Conservation (phyloP, 2,888 invertebrate species). For the Noctuana brunneofusca region DNA sequence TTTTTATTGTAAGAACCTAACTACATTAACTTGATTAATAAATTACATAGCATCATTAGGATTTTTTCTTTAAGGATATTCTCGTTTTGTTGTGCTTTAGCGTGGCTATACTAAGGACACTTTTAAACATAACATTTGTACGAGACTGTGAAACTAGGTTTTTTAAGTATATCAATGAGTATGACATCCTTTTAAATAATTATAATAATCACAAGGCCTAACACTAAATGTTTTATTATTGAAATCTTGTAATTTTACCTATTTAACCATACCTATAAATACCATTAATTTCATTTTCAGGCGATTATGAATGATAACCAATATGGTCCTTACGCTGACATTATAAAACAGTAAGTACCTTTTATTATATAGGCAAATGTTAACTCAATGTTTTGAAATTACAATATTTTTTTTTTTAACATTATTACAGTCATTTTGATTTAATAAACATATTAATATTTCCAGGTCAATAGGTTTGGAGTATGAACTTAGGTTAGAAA, state of each 20-base stretch:
- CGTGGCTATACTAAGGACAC: no score
- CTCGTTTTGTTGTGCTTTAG: no score
- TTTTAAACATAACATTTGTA: no score
- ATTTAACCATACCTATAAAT: no score
- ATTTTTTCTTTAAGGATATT: conserved; percentile 38
- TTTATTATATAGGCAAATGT: neutral
- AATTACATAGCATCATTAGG: no score
- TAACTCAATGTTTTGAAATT: neutral
- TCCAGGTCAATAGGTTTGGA: conserved; percentile 91
- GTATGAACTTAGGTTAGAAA: conserved; percentile 90
- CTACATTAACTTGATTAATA: no score
- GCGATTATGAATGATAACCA: conserved; percentile 91
- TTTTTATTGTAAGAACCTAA: conserved; percentile 84
- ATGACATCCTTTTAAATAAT: no score
- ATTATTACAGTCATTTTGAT: conserved; percentile 11
- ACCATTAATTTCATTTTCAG: no score
- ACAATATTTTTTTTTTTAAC: neutral
- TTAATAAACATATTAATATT: conserved; percentile 35
- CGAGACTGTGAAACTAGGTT: no score
- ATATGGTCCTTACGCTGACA: conserved; percentile 91
- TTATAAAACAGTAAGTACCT: conserved; percentile 87
- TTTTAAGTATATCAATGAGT: no score
- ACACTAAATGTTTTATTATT: neutral
- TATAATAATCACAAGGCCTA: neutral
- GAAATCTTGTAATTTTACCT: no score